Base-by-base conservation (phyloP, 2,113 vertebrate species). In the Rhizomys pruinosus region DNA sequence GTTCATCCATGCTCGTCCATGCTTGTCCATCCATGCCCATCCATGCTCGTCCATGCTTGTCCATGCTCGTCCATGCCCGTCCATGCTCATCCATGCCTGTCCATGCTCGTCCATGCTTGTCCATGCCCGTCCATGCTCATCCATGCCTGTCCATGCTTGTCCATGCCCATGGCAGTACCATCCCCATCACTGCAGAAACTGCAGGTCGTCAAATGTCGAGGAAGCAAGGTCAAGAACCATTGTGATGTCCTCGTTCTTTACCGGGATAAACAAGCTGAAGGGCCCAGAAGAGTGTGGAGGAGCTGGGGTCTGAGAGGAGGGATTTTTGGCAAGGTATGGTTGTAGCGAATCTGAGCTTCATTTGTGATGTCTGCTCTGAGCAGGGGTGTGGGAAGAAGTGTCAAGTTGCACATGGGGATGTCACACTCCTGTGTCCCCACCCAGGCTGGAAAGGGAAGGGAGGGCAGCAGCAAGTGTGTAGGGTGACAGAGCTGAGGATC, bases 321-420 rank as follows among this genome's bases (percentile, higher is more conserved):
- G 16, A 61, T 55, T 66, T 86, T 37, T 93, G 55, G 84, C 59
- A n/a, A 39, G 2, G 34, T 69, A 34, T 57, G n/a, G 44, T 39
- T 66, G 22, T 68, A 29, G 8, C 20, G 42, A 20, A 9, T 88
- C 84, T 73, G 79, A 57, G 80, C 19, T 95, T 93, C 73, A 12
- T 59, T 64, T 59, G 84, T 44, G 84, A 93, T 81, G 90, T 91
- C 95, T 90, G 81, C 42, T 29, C n/a, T 2, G 15, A 89, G 32
- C 1, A 0, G 55, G 32, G 80, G 15, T 11, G 0, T 17, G 16
- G 77, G 10, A 8, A 19, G 20, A 29, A 20, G 0, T 1, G 59
- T 20, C 47, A n/a, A 37, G 25, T 1, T 80, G 55, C 71, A n/a
- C 61, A 34, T 0, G 7, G 64, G 19, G 57, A 0, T 16, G 19